phyloP scores from a whole-genome alignment of 2,888 invertebrate genomes.

The Malacosoma neustria region DNA sequence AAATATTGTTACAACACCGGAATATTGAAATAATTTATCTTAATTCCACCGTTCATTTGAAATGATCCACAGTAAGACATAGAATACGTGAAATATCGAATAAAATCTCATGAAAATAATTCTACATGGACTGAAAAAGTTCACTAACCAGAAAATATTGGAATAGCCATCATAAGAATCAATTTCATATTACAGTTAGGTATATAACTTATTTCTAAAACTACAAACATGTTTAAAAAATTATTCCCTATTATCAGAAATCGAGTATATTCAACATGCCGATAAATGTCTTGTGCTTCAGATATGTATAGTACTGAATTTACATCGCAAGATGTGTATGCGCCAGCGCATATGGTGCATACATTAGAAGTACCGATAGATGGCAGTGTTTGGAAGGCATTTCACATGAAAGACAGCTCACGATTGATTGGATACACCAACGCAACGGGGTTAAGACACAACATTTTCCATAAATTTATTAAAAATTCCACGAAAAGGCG shows the following conservation, averaged over 20 bases:
- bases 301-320: constrained; percentile 34
- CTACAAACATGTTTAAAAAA: constrained; percentile 32
- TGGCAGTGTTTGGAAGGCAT: background rate
- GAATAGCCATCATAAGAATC: constrained; percentile 55
- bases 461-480: no score
- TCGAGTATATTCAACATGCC: constrained; percentile 10
- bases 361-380: constrained; percentile 2
- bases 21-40: no score
- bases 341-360: constrained; percentile 1
- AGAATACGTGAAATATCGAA: no score
- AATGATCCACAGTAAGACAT: no score
- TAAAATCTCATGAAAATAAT: background rate
- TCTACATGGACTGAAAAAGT: constrained; percentile 17
- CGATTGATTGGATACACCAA: no score
- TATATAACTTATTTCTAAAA: constrained; percentile 25
- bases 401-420: no score
- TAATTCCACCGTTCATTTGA: no score
- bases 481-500: no score
- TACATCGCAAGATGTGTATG: constrained; percentile 2
- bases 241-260: constrained; percentile 23
- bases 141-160: constrained; percentile 58
- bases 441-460: no score
- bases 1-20: no score
- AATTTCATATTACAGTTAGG: constrained; percentile 26
- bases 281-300: constrained; percentile 22